Evolutionary conservation across 1,140 invertebrate species (phyloP).

Genomic region (Maconellicoccus hirsutus): DNA sequence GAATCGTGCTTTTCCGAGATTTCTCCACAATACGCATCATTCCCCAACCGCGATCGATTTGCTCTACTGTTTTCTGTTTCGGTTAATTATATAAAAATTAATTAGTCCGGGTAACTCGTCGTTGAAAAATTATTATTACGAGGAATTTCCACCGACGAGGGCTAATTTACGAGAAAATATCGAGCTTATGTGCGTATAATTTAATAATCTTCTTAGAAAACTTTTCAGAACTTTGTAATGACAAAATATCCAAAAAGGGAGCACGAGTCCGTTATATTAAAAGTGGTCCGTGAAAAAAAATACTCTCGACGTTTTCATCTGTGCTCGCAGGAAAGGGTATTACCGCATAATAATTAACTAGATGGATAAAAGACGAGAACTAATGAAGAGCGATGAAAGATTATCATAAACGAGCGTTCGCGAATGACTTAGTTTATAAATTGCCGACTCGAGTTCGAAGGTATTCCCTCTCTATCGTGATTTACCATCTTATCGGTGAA

Average conservation of each 20-base stretch:
- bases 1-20: no score
- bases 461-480: no score
- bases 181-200: not conserved
- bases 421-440: slow-evolving; percentile 2
- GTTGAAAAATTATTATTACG: not conserved
- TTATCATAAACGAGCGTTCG: slow-evolving; percentile 9
- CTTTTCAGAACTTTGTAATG: not conserved
- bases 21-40: no score
- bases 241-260: not conserved
- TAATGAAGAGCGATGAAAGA: slow-evolving; percentile 20
- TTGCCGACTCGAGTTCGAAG: not conserved
- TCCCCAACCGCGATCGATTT: no score
- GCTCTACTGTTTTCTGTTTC: no score
- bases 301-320: not conserved
- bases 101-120: no score
- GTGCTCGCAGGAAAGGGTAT: slow-evolving; percentile 15
- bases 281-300: slow-evolving; percentile 11
- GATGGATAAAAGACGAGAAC: slow-evolving; percentile 21
- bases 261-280: not conserved
- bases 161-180: slow-evolving; percentile 5
- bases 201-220: slow-evolving; percentile 18
- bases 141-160: not conserved
- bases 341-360: slow-evolving; percentile 20
- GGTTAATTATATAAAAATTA: no score
- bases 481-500: no score